Evolutionary conservation across 2,113 vertebrate genomes (phyloP).

Genomic region (Amazona vittata): DNA sequence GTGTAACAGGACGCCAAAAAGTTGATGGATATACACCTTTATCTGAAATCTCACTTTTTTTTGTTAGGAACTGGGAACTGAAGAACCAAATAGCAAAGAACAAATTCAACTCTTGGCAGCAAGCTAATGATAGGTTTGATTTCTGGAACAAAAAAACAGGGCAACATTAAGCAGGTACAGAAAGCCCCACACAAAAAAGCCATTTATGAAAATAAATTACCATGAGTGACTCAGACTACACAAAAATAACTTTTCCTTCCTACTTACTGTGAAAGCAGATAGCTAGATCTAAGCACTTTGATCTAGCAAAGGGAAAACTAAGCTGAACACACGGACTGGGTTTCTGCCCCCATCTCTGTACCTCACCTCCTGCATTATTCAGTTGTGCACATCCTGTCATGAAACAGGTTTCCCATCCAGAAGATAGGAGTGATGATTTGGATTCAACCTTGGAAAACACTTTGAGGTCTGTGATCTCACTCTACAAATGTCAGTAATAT

Average conservation of each 20-base stretch:
- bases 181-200: conserved; percentile 54
- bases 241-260: conserved; percentile 54
- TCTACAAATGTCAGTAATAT: conserved; percentile 49
- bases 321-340: neutral
- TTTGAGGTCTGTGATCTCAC: conserved; percentile 18
- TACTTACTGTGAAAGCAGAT: conserved; percentile 47
- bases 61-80: neutral
- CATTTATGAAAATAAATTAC: conserved; percentile 63
- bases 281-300: conserved; percentile 34
- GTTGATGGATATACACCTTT: neutral
- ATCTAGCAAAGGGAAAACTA: conserved; percentile 14
- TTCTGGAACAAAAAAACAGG: conserved; percentile 67
- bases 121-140: conserved; percentile 51
- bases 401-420: conserved; percentile 1
- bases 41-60: neutral
- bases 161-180: conserved; percentile 64
- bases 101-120: neutral
- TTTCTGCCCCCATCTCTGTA: neutral
- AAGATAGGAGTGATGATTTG: conserved; percentile 24
- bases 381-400: fast-evolving
- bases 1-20: neutral
- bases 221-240: conserved; percentile 33
- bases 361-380: neutral
- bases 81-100: neutral
- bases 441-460: conserved; percentile 4